Conservation (phyloP, 2,113 vertebrate genomes). For the Rhinogobius similis region DNA sequence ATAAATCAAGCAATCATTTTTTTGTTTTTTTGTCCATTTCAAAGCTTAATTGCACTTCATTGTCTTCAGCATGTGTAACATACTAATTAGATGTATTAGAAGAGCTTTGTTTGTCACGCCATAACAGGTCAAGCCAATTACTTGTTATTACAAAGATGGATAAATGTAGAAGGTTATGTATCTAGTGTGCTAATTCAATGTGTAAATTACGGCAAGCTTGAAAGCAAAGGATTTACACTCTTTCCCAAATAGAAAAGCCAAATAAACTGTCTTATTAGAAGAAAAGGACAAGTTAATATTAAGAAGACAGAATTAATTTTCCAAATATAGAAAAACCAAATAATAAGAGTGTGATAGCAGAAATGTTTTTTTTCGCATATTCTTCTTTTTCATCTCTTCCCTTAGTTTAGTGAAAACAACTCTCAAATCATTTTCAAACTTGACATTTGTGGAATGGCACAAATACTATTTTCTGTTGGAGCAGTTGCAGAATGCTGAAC, state of each 20-base stretch:
- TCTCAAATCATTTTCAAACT: neutral
- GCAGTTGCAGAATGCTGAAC: neutral
- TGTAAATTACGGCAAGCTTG: neutral
- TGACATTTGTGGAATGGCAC: neutral
- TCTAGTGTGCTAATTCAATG: neutral
- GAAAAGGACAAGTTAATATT: too few species aligned
- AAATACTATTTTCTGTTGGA: neutral
- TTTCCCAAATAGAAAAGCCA: neutral
- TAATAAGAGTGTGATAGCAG: too few species aligned
- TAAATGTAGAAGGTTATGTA: neutral
- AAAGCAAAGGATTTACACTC: neutral
- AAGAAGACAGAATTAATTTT: too few species aligned
- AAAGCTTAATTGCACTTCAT: neutral
- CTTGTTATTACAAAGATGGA: neutral
- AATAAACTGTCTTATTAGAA: neutral
- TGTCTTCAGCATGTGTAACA: neutral
- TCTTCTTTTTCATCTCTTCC: neutral
- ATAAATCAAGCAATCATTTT: neutral
- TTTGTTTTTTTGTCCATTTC: neutral
- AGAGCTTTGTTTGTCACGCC: neutral
- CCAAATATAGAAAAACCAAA: too few species aligned
- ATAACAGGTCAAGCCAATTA: neutral
- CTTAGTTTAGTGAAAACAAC: slow-evolving; percentile 8
- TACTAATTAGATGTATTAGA: neutral
- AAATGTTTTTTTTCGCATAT: neutral